Evolutionary conservation across 2,113 vertebrate genomes (phyloP), one percentile per base, ranked within the genome.

Genomic region (Bubo blakistoni): DNA sequence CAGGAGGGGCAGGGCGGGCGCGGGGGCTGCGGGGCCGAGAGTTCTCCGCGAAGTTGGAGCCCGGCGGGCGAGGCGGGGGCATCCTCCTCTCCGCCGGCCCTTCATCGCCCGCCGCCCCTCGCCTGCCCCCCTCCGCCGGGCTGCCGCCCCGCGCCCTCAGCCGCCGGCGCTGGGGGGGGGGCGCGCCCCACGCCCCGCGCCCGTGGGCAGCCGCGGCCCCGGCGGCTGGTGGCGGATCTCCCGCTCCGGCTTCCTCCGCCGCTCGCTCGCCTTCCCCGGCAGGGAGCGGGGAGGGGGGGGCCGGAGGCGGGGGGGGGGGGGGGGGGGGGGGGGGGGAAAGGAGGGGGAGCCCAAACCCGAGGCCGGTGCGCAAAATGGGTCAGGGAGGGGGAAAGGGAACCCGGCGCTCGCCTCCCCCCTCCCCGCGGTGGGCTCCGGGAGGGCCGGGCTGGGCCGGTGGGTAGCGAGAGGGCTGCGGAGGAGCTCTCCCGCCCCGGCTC

Each of bases 361-460:
- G 73, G 67, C 73, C 18, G 24, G 80, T 66, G 90, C 5, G 93
- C 84, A 86, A 97, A 98, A 96, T 86, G 95, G 97, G 95, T 95
- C 97, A 95, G 83, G 93, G 79, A 88, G 51, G 61, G 65, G 91
- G 71, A 89, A 80, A 88, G 73, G 77, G 86, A 70, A 46, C 51
- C 54, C 51, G 85, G 71, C 42, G 36, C 30, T 44, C 34, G 59
- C 51, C 25, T 59, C 17, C 67, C 54, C 87, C 54, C 11, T 57
- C 52, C 34, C 73, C 72, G 73, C 67, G 67, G 80, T 58, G 67
- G 66, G 90, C 86, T 65, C 58, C 61, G 42, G 67, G 51, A 77
- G 67, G 79, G 58, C 47, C 76, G 63, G 34, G 18, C 58, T 44
- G 82, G 78, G 93, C 80, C 47, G 44, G 30, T 40, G 85, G 83